Conservation (phyloP, 2,888 invertebrate species). For the Micoletzkya japonica region DNA sequence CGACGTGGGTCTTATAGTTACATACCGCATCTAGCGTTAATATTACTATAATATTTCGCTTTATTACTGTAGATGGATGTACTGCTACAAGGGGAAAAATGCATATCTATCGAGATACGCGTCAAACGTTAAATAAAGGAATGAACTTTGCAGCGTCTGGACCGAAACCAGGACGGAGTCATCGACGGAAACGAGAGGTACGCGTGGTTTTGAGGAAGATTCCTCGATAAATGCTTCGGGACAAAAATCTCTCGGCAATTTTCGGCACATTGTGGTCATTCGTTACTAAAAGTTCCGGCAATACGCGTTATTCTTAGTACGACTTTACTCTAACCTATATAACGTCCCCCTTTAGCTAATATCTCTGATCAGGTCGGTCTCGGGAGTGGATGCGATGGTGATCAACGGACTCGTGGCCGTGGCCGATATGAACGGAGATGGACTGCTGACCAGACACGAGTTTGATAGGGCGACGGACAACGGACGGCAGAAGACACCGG, state of each 20-base stretch:
- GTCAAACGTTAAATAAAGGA: neutral
- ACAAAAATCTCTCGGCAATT: too few relatives aligned
- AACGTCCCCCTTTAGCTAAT: neutral
- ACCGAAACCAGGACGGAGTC: constrained; percentile 17
- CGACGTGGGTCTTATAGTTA: constrained; percentile 41
- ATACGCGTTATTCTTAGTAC: too few relatives aligned
- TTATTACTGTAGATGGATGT: too few relatives aligned
- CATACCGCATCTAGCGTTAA: too few relatives aligned
- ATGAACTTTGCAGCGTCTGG: constrained; percentile 22
- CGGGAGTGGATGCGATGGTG: constrained; percentile 25
- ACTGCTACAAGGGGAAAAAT: neutral
- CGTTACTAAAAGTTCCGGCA: too few relatives aligned
- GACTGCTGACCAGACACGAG: constrained; percentile 20
- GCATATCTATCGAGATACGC: neutral
- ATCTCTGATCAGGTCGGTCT: neutral
- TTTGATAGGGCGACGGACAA: constrained; percentile 25
- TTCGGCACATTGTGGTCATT: too few relatives aligned
- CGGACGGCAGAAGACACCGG: constrained; percentile 18
- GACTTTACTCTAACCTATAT: too few relatives aligned
- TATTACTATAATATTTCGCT: neutral
- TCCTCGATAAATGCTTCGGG: too few relatives aligned
- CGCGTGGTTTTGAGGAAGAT: too few relatives aligned
- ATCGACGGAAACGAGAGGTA: constrained; percentile 16
- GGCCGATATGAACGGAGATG: constrained; percentile 27
- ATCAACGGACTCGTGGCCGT: constrained; percentile 24